phyloP scores from a whole-genome alignment of 2,888 invertebrate species.

The Catotricha subobsoleta region DNA sequence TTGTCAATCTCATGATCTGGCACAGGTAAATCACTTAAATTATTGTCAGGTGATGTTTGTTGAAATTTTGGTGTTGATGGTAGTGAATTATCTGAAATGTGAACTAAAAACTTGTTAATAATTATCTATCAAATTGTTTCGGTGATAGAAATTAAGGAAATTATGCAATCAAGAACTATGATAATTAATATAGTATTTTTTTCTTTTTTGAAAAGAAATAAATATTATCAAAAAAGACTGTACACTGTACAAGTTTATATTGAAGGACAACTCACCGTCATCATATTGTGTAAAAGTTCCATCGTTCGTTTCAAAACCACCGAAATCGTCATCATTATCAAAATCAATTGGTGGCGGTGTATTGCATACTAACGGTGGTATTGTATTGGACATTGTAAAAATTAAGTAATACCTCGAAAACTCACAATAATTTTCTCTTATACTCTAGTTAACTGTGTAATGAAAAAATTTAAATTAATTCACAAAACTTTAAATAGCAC shows the following conservation, averaged over 20 bases:
- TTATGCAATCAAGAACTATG: neutral
- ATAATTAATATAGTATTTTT: neutral
- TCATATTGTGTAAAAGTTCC: slow-evolving; percentile 2
- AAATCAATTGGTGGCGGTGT: slow-evolving; percentile 36
- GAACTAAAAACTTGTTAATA: neutral
- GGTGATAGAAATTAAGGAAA: neutral
- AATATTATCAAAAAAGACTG: neutral
- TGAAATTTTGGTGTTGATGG: slow-evolving; percentile 1
- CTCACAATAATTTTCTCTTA: too few relatives aligned
- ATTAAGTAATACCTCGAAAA: too few relatives aligned
- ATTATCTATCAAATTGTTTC: too few relatives aligned
- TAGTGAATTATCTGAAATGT: slow-evolving; percentile 3
- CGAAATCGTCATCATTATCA: slow-evolving; percentile 27
- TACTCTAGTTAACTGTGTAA: too few relatives aligned
- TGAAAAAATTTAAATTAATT: too few relatives aligned
- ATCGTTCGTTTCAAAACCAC: slow-evolving; percentile 18
- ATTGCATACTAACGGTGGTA: slow-evolving; percentile 37
- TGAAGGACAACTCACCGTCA: neutral
- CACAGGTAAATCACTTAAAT: neutral
- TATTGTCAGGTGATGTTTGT: neutral
- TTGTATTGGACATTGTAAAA: slow-evolving; percentile 31
- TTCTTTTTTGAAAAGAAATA: neutral
- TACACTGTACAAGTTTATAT: neutral
- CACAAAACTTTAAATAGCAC: too few relatives aligned
- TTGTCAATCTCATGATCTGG: neutral